Evolutionary conservation across 2,797 vertebrate genomes (phyloP).

Genomic region (Gouania willdenowi): DNA sequence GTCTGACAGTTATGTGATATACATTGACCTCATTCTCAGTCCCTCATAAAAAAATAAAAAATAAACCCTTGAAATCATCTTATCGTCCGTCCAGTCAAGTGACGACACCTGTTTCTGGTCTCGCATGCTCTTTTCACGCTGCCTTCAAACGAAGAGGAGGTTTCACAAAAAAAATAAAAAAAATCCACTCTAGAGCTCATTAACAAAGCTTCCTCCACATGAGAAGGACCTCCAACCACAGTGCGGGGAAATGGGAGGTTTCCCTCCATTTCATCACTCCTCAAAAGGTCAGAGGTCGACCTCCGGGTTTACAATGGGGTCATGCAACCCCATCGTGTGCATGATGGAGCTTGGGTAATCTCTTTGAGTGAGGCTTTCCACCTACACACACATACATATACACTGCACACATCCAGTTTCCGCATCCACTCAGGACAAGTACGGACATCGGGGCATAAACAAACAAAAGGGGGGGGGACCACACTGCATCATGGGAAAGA

Average conservation of each 20-base stretch:
- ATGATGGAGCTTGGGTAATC: conserved; percentile 58
- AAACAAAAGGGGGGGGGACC: conserved; percentile 68
- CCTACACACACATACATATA: conserved; percentile 15
- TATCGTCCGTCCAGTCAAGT: conserved; percentile 8
- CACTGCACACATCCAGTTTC: conserved; percentile 35
- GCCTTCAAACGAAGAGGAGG: conserved; percentile 24
- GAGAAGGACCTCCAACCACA: conserved; percentile 12
- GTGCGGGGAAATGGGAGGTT: conserved; percentile 54
- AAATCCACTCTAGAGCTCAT: conserved; percentile 41
- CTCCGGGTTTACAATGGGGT: conserved; percentile 70
- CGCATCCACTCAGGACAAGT: conserved; percentile 43
- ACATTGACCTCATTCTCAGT: conserved; percentile 3
- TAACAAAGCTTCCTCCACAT: conserved; percentile 30
- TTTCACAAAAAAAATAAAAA: too few relatives aligned
- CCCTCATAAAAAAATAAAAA: conserved; percentile 5
- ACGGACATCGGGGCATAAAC: conserved; percentile 44
- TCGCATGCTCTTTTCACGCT: conserved; percentile 19
- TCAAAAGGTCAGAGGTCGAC: conserved; percentile 65
- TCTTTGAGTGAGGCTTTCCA: conserved; percentile 26
- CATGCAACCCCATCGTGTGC: conserved; percentile 49
- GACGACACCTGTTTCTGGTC: conserved; percentile 47
- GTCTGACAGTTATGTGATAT: background rate
- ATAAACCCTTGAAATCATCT: conserved; percentile 1
- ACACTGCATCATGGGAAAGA: conserved; percentile 44
- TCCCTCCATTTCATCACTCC: conserved; percentile 58